Evolutionary conservation across 2,888 invertebrate genomes (phyloP).

Genomic region (Stegana nigrithorax): DNA sequence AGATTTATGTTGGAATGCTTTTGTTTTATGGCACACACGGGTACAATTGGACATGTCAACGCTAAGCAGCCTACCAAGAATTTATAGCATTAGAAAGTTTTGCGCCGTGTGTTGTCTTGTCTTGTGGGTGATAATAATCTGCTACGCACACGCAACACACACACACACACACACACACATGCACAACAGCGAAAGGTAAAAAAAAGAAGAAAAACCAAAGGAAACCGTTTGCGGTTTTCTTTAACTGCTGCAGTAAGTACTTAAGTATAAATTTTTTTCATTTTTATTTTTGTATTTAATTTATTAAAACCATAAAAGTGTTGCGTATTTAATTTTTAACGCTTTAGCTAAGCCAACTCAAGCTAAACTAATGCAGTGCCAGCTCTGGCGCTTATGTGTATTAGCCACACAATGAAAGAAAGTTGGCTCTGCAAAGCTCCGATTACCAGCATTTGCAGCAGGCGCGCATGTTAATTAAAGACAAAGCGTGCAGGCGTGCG

Average conservation of each 20-base stretch:
- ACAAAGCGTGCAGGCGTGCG: not conserved
- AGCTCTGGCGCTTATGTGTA: not conserved
- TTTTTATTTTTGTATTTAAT: too few species aligned
- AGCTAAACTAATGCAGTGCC: not conserved
- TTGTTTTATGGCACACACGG: constrained; percentile 36
- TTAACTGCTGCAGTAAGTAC: too few species aligned
- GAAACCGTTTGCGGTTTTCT: too few species aligned
- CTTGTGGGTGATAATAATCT: too few species aligned
- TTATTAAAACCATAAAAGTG: constrained; percentile 17
- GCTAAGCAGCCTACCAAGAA: not conserved
- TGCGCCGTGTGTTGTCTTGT: too few species aligned
- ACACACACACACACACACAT: too few species aligned
- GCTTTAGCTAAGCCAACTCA: too few species aligned
- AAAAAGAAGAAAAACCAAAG: too few species aligned
- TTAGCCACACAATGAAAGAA: not conserved
- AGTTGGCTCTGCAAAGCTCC: not conserved
- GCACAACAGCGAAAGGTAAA: too few species aligned
- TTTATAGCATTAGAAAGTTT: constrained; percentile 10
- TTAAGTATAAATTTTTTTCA: too few species aligned
- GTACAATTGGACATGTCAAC: constrained; percentile 48
- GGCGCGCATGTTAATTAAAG: not conserved
- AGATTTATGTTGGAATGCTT: constrained; percentile 4
- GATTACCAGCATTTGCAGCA: constrained; percentile 13
- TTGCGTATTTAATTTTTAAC: constrained; percentile 8
- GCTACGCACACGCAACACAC: too few species aligned